Percentiles rank a stretch among this genome's conserved stretches.
phyloP scores from a whole-genome alignment of 2,113 vertebrate genomes.

The Tachycineta bicolor region DNA sequence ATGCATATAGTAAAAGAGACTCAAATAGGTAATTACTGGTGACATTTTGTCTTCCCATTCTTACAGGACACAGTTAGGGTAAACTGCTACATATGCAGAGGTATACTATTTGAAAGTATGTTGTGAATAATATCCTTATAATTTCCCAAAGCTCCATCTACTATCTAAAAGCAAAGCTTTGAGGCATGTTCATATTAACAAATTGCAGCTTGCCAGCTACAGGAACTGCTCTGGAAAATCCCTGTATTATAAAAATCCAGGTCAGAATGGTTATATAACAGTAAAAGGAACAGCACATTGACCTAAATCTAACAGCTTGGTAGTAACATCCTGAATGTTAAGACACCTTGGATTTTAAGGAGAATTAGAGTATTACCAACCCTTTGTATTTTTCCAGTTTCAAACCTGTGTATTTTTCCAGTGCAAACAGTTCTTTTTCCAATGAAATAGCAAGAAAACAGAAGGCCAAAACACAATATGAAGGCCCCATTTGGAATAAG shows the following conservation, averaged over 20 bases:
- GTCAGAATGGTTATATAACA: not conserved
- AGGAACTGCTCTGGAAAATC: not conserved
- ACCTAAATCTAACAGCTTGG: not conserved
- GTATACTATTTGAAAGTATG: not conserved
- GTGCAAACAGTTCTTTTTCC: not conserved
- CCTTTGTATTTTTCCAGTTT: not conserved
- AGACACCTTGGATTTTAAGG: not conserved
- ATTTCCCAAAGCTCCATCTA: not conserved
- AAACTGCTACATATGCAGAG: not conserved
- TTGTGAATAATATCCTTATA: constrained; percentile 40
- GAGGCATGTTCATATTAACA: not conserved
- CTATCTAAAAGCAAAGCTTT: not conserved
- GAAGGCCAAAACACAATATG: not conserved
- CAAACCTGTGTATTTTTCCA: not conserved
- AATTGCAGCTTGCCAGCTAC: not conserved
- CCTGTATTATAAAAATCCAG: not conserved
- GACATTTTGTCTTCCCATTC: not conserved
- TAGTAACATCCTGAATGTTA: not conserved
- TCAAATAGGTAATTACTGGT: not conserved
- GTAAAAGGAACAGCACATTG: not conserved
- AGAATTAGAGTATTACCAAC: not conserved
- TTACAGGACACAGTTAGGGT: not conserved
- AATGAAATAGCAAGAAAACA: not conserved
- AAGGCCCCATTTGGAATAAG: not conserved
- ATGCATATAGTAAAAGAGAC: not conserved